Percentiles rank a stretch among this genome's conserved stretches.
Conservation (phyloP, 2,888 invertebrate genomes). For the Timema podura region DNA sequence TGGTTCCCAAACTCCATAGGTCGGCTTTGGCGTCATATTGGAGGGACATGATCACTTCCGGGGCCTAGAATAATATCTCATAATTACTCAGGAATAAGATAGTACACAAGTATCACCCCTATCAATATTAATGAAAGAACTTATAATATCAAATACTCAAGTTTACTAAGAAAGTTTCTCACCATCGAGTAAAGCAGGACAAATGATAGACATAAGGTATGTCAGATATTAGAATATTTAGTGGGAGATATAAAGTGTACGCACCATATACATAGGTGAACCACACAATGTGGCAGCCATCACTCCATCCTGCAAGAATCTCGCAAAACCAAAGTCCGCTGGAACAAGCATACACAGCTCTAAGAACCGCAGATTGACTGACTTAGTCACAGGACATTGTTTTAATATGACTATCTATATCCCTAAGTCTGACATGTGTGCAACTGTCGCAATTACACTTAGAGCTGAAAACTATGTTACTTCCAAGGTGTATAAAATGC, state of each 20-base stretch:
- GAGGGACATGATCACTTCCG: slow-evolving; percentile 98
- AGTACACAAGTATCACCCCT: neutral
- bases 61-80: slow-evolving; percentile 60
- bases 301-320: slow-evolving; percentile 96
- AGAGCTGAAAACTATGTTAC: too few species aligned
- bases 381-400: too few species aligned
- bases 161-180: neutral
- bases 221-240: too few species aligned
- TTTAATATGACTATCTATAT: too few species aligned
- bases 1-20: slow-evolving; percentile 98
- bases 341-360: slow-evolving; percentile 38
- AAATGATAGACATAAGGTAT: neutral
- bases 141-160: neutral
- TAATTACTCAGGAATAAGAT: too few species aligned
- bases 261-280: slow-evolving; percentile 99
- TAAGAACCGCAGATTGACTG: too few species aligned
- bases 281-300: slow-evolving; percentile 99
- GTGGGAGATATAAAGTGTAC: slow-evolving; percentile 21
- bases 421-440: too few species aligned
- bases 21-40: slow-evolving; percentile 99
- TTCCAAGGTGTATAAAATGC: too few species aligned
- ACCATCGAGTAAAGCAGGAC: neutral
- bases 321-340: slow-evolving; percentile 99
- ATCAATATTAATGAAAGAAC: slow-evolving; percentile 25
- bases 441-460: too few species aligned